A percentile compares a stretch with the other conserved stretches of the same genome.
Conservation (phyloP, 1,140 invertebrate genomes). For the Drosophila repleta region DNA sequence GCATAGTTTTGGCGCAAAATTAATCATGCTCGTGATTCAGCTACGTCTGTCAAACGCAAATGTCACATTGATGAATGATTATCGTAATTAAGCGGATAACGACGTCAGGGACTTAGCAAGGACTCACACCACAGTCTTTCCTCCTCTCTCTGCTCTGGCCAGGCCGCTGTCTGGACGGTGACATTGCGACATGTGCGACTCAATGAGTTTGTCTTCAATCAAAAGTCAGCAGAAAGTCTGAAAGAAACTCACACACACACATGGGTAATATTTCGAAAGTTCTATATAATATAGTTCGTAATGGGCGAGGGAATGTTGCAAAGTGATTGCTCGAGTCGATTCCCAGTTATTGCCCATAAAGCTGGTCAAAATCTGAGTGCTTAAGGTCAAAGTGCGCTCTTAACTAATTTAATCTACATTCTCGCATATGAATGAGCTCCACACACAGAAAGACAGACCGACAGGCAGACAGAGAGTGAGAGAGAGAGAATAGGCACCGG, state of each 20-base stretch:
- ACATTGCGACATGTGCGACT: slow-evolving; percentile 65
- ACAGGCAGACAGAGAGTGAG: background rate
- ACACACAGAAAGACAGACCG: background rate
- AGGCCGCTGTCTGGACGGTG: slow-evolving; percentile 34
- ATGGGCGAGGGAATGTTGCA: slow-evolving; percentile 1
- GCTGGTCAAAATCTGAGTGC: slow-evolving; percentile 40
- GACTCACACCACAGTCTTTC: no score
- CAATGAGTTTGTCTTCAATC: slow-evolving; percentile 53
- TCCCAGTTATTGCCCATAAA: slow-evolving; percentile 32
- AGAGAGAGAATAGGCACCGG: background rate
- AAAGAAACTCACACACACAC: background rate
- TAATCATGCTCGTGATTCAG: slow-evolving; percentile 77
- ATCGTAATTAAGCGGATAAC: slow-evolving; percentile 77
- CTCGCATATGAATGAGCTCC: slow-evolving; percentile 27
- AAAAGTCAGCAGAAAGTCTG: slow-evolving; percentile 36
- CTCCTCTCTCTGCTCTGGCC: background rate
- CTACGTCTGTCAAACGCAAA: slow-evolving; percentile 73
- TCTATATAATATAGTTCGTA: background rate
- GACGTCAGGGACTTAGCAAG: slow-evolving; percentile 40
- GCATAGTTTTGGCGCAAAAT: slow-evolving; percentile 44
- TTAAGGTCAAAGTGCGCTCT: slow-evolving; percentile 42
- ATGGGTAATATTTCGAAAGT: slow-evolving; percentile 2
- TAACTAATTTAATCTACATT: slow-evolving; percentile 45
- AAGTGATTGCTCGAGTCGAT: slow-evolving; percentile 33
- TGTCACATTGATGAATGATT: slow-evolving; percentile 82